Conservation (phyloP, 2,113 vertebrate species). For the Microtus montanus region DNA sequence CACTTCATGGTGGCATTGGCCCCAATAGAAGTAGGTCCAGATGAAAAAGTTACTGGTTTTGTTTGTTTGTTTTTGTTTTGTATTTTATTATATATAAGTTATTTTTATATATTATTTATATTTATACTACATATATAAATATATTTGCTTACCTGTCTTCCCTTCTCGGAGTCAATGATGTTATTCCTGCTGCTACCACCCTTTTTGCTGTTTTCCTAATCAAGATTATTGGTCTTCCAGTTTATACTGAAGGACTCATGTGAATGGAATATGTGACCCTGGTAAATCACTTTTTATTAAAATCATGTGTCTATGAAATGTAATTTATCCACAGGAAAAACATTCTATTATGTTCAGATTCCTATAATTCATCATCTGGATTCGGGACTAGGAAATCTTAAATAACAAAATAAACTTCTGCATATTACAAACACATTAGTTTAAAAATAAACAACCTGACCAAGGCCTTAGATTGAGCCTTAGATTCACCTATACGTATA, state of each 20-base stretch:
- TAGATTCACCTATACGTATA: neutral
- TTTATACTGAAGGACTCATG: neutral
- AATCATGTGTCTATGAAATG: neutral
- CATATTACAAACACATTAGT: neutral
- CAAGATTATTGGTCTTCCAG: neutral
- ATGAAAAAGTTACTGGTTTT: neutral
- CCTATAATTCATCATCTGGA: neutral
- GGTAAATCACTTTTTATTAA: neutral
- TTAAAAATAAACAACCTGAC: no score
- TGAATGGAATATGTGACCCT: neutral
- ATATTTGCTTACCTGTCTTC: neutral
- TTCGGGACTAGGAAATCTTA: neutral
- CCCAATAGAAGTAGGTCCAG: neutral
- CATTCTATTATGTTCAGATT: neutral
- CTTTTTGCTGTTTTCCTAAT: neutral
- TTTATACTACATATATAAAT: no score
- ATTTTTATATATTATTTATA: no score
- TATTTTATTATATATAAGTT: no score
- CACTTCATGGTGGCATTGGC: neutral
- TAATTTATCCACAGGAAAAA: neutral
- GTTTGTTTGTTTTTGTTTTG: no score
- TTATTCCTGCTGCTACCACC: neutral
- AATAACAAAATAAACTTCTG: neutral
- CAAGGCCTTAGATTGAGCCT: neutral
- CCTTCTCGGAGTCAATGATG: neutral